Evolutionary conservation across 2,113 vertebrate species (phyloP), one percentile per base, ranked within the genome.

Genomic region (Laticauda laticaudata): DNA sequence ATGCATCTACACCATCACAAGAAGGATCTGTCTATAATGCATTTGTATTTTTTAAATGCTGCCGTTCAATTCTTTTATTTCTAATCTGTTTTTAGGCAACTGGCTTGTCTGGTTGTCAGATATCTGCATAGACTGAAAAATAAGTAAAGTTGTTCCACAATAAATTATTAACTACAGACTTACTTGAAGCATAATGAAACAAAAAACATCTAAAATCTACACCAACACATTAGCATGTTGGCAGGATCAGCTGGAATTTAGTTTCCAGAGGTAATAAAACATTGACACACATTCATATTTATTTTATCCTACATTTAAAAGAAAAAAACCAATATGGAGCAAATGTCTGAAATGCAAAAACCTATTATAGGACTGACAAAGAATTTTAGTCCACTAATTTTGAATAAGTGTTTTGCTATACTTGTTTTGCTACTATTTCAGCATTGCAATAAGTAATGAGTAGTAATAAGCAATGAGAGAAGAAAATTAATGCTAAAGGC

Each of bases 401-500:
- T 93, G 21, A 59, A 69, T 81, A 91, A 18, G 15, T 88, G 12
- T 53, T 75, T 12, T 93, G 88, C 15, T 75, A 45, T 43, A 56
- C n/a, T 39, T 53, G 86, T 57, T 48, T 75, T 48, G 53, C 26
- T 55, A 87, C 57, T 29, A 88, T 91, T 89, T 48, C 54, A 56
- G 12, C 0, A 18, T 64, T 86, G 21, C 34, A 69, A 26, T 2
- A 57, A 91, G 34, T 45, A 87, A 61, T 18, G 48, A 54, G 54
- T 54, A 54, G 3, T 54, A 54, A 54, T 61, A 34, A 39, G 15
- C 34, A 29, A 2, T 20, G 2, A 61, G 15, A 24, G 48, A 34
- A 61, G 48, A 94, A 86, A 75, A 53, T 29, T 43, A 86, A 23
- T 94, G 95, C 90, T 93, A 12, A 61, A 91, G 90, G 1, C 3